Conservation (phyloP, 2,888 invertebrate species). For the Scelioninae gen. 1 region DNA sequence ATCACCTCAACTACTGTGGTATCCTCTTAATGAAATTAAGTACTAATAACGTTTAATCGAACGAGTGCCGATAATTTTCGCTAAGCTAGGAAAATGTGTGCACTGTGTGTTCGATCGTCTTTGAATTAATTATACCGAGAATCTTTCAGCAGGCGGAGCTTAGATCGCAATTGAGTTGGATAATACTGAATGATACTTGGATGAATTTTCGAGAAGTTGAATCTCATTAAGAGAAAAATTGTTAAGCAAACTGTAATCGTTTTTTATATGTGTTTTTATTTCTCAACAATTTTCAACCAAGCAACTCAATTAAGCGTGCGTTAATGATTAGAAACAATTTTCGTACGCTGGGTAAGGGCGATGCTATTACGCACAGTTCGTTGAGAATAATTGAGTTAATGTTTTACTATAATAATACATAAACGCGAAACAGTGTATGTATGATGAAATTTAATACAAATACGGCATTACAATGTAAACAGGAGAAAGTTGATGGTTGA, state of each 20-base stretch:
- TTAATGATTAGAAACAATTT: slow-evolving; percentile 52
- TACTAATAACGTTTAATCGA: slow-evolving; percentile 40
- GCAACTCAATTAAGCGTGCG: slow-evolving; percentile 39
- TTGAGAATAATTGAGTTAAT: slow-evolving; percentile 26
- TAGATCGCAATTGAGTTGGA: background rate
- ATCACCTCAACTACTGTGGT: no score
- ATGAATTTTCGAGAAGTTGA: background rate
- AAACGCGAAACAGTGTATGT: slow-evolving; percentile 4
- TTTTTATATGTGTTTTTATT: slow-evolving; percentile 11
- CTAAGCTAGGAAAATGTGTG: slow-evolving; percentile 18
- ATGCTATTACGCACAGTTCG: slow-evolving; percentile 19
- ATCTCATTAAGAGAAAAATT: background rate
- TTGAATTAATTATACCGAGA: slow-evolving; percentile 4
- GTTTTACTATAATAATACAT: slow-evolving; percentile 2
- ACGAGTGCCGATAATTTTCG: slow-evolving; percentile 21
- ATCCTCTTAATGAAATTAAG: slow-evolving; percentile 55
- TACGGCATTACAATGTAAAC: slow-evolving; percentile 7
- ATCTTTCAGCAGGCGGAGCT: background rate
- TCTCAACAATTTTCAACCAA: slow-evolving; percentile 15
- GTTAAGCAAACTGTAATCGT: background rate
- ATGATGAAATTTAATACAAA: slow-evolving; percentile 24
- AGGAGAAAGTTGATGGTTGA: background rate
- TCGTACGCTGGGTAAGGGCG: slow-evolving; percentile 5
- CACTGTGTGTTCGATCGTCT: background rate
- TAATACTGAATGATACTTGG: background rate